Percentiles rank a stretch among this genome's conserved stretches.
These are phyloP conservation scores for Lepeophtheirus nordmannii DNA, from an alignment of 2,888 invertebrate genomes.

Conservation along the genomic window DNA sequence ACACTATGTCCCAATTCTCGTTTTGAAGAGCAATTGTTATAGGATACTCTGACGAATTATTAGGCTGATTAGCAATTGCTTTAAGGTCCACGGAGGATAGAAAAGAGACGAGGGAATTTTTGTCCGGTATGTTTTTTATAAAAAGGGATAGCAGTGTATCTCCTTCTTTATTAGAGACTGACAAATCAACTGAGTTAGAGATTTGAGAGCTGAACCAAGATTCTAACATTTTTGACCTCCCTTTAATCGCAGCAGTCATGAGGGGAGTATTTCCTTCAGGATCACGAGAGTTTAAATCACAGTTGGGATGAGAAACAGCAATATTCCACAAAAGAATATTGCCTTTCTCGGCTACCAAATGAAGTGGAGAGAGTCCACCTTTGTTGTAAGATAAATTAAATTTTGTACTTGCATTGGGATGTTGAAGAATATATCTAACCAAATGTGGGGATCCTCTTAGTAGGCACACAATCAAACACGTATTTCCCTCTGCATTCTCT, in stretches of 20 bases:
- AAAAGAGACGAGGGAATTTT: background rate
- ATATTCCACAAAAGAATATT: slow-evolving; percentile 6
- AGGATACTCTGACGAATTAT: background rate
- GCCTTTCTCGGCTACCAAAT: slow-evolving; percentile 8
- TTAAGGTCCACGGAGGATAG: background rate
- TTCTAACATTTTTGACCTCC: background rate
- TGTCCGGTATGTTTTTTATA: background rate
- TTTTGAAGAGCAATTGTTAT: background rate
- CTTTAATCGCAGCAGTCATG: slow-evolving; percentile 1
- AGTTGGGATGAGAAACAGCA: background rate
- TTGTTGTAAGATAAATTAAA: slow-evolving; percentile 4
- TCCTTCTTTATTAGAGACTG: slow-evolving; percentile 1
- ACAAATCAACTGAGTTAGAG: background rate
- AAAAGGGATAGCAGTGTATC: background rate
- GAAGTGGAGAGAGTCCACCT: slow-evolving; percentile 12
- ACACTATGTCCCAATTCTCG: background rate
- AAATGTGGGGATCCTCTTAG: background rate
- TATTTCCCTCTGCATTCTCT: slow-evolving; percentile 5
- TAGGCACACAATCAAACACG: slow-evolving; percentile 7
- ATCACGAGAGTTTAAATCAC: slow-evolving; percentile 17
- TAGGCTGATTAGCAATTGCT: background rate
- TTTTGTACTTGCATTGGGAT: slow-evolving; percentile 7
- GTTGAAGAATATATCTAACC: background rate
- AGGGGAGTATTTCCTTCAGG: slow-evolving; percentile 8
- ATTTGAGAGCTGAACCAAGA: background rate